Base-by-base conservation (phyloP, 2,113 vertebrate genomes). In the Stictonetta naevosa region DNA sequence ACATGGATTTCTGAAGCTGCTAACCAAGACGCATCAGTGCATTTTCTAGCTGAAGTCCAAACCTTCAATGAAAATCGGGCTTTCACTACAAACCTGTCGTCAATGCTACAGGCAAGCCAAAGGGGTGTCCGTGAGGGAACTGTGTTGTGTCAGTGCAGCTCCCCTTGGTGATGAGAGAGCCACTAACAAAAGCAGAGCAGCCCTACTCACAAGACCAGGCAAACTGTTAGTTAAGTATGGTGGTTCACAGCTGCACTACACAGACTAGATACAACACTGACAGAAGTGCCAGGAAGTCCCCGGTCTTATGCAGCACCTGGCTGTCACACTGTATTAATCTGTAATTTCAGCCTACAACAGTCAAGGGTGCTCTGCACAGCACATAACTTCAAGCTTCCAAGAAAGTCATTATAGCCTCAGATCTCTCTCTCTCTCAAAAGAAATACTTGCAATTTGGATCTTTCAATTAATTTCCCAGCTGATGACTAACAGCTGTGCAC, bases 151-250 rank as follows among this genome's bases (percentile, higher is more conserved):
- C 6, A 2, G 2, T 1, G 5, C 72, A 83, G 68, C 63, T 38
- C 14, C 23, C 62, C 44, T 17, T 8, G 0, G 40, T 8, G 0
- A 46, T 0, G 22, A 71, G 25, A 46, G 60, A 2, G 2, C 4
- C 28, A 59, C 34, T 2, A 2, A 44, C 10, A 76, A 67, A 29
- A 85, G 48, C 44, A 87, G 44, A 74, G 63, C 19, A 55, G 22
- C 28, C 58, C 50, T 11, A 10, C 46, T 50, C 55, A 40, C 40
- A 66, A 59, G 38, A 44, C 33, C 6, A 56, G 20, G 33, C 60
- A 50, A 73, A 58, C 14, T 26, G 34, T 34, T 63, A 31, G 48
- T 13, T 15, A 59, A 44, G n/a, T 20, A 44, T 2, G 9, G 31
- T 53, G 62, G 17, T 4, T 34, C 72, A 48, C n/a, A 83, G 59